Conservation (phyloP, 2,888 invertebrate genomes). For the Plutella xylostella region DNA sequence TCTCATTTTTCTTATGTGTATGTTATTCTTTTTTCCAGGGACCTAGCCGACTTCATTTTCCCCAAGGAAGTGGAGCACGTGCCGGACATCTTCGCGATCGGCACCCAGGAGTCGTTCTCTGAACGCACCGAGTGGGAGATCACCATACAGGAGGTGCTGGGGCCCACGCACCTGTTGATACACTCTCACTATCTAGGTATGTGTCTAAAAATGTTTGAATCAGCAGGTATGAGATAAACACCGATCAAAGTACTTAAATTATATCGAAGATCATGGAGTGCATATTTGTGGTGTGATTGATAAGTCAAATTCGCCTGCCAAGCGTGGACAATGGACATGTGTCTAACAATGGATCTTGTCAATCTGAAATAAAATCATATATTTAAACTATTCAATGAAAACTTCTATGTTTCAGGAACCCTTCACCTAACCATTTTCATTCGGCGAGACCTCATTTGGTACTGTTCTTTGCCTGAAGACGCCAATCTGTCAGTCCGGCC, state of each 20-base stretch:
- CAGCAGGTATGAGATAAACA: no score
- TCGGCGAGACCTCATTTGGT: conserved; percentile 94
- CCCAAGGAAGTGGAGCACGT: conserved; percentile 87
- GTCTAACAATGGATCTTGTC: no score
- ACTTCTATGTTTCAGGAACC: conserved; percentile 72
- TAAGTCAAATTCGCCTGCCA: no score
- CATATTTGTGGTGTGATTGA: no score
- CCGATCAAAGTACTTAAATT: no score
- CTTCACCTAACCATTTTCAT: conserved; percentile 90
- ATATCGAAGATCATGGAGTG: no score
- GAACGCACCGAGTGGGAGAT: conserved; percentile 92
- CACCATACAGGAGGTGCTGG: conserved; percentile 91
- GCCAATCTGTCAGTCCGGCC: conserved; percentile 88
- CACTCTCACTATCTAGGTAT: conserved; percentile 85
- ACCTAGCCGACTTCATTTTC: conserved; percentile 90
- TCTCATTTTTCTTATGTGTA: no score
- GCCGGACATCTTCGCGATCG: conserved; percentile 91
- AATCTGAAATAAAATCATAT: no score
- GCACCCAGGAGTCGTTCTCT: conserved; percentile 93
- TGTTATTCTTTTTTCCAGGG: conserved; percentile 70
- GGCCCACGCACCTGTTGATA: conserved; percentile 91
- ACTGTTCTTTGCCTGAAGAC: conserved; percentile 92
- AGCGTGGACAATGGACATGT: no score
- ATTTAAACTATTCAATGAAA: no score
- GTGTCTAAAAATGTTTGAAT: conserved; percentile 10